Percentiles rank a stretch among this genome's conserved stretches.
These are phyloP conservation scores for Aradophagus sp. DNA, from an alignment of 1,140 invertebrate genomes.

Conservation along the genomic window DNA sequence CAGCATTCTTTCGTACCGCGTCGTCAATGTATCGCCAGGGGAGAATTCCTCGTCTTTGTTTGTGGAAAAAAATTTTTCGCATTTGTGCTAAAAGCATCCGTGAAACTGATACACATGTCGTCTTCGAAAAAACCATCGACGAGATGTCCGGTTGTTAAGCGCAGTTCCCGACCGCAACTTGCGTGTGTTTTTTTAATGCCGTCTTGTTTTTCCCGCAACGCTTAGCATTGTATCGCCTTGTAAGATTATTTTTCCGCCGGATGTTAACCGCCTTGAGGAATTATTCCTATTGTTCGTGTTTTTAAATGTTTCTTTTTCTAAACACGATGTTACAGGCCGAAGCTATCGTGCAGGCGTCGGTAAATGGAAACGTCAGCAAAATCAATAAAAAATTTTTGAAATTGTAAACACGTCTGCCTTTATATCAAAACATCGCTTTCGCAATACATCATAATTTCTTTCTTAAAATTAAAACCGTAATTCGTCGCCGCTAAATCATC, in stretches of 20 bases:
- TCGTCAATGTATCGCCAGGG: no score
- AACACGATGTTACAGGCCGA: neutral
- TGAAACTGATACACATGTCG: no score
- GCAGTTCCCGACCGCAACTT: neutral
- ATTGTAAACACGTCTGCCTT: neutral
- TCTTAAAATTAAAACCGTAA: slow-evolving; percentile 11
- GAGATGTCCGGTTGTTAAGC: no score
- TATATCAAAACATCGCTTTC: neutral
- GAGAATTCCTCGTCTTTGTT: no score
- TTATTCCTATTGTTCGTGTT: neutral
- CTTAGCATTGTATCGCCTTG: slow-evolving; percentile 2
- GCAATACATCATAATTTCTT: neutral
- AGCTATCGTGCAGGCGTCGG: neutral
- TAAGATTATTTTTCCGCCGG: neutral
- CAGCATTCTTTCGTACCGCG: no score
- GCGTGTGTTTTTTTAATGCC: slow-evolving; percentile 1
- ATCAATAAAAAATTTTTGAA: neutral
- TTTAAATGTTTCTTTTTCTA: slow-evolving; percentile 5
- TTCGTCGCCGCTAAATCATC: neutral
- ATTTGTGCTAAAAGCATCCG: no score
- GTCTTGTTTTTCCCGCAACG: neutral
- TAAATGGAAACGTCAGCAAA: neutral
- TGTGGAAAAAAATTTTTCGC: no score
- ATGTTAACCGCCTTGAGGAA: slow-evolving; percentile 1
- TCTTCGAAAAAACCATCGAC: no score